These are phyloP conservation scores for Eucera pruinosa DNA, from an alignment of 2,888 invertebrate genomes.

Conservation along the genomic window DNA sequence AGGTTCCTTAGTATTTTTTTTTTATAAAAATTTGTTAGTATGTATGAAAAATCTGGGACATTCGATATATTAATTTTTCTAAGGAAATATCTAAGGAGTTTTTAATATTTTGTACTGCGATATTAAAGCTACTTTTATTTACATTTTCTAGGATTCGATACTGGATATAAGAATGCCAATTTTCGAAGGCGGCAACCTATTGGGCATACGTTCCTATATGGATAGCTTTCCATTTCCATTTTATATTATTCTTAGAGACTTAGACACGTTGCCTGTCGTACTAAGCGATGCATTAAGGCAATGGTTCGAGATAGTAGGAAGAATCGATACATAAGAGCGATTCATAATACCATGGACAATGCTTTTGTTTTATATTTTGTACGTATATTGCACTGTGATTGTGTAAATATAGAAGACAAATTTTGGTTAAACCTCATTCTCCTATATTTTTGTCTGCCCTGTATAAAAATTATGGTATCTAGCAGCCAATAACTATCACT, in stretches of 20 bases:
- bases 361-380: neutral
- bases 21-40: no score
- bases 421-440: neutral
- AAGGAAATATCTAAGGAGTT: no score
- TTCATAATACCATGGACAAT: neutral
- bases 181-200: slow-evolving; percentile 87
- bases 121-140: no score
- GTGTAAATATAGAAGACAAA: slow-evolving; percentile 4
- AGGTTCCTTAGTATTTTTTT: no score
- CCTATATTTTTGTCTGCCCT: neutral
- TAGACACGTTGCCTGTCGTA: slow-evolving; percentile 94
- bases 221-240: slow-evolving; percentile 99
- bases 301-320: slow-evolving; percentile 98
- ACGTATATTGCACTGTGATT: neutral
- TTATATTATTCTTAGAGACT: slow-evolving; percentile 96
- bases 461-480: neutral
- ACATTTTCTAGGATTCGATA: slow-evolving; percentile 91
- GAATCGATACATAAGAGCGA: slow-evolving; percentile 81
- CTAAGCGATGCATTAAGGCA: slow-evolving; percentile 98
- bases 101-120: no score
- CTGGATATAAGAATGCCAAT: slow-evolving; percentile 93
- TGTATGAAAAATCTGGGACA: no score
- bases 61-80: no score
- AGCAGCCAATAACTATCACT: no score
- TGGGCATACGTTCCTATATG: slow-evolving; percentile 92